Base-by-base conservation (phyloP, 2,888 invertebrate genomes). In the Meiosimyza decipiens region DNA sequence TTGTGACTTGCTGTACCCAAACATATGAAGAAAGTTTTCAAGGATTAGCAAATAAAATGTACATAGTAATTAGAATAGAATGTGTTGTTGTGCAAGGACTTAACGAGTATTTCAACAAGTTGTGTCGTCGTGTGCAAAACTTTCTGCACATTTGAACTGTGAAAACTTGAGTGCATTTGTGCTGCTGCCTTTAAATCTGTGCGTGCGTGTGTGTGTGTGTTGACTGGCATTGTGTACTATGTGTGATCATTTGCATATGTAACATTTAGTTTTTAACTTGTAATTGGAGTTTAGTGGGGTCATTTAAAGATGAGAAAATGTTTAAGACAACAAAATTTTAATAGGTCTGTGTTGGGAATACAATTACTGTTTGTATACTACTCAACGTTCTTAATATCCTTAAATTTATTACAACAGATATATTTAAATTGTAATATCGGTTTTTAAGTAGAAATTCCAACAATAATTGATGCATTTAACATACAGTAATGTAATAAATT, bases 81-180 rank as follows among this genome's bases (percentile, higher is more conserved):
- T 72, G 69, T 55, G 70, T 51, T 74, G 69, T 73, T 22, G 57
- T n/a, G 47, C 18, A 40, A 40, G 65, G 69, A 73, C 71, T 75
- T 73, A 75, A 75, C 74, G 74, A 75, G 73, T 63, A 68, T 65
- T 73, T 75, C 74, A 75, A 75, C 74, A 75, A 75, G 74, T 75
- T 75, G 67, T 71, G 63, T 68, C 70, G 71, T 51, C 33, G 64
- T 51, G 22, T 50, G 64, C 64, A 57, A 59, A 64, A 71, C 51
- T 63, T 71, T 64, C 49, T 16, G 60, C 13, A 62, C 47, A 67
- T 57, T 60, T 50, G 51, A 69, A 69, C 60, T 60, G 50, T 22
- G 51, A 6, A 28, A 28, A 40, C 40, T 40, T 40, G 6, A 40
- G 40, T 40, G 40, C 9, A 40, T 40, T 40, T 40, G 40, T 40